Evolutionary conservation across 1,140 invertebrate species (phyloP), one percentile per base, ranked within the genome.

Genomic region (Achroia grisella): DNA sequence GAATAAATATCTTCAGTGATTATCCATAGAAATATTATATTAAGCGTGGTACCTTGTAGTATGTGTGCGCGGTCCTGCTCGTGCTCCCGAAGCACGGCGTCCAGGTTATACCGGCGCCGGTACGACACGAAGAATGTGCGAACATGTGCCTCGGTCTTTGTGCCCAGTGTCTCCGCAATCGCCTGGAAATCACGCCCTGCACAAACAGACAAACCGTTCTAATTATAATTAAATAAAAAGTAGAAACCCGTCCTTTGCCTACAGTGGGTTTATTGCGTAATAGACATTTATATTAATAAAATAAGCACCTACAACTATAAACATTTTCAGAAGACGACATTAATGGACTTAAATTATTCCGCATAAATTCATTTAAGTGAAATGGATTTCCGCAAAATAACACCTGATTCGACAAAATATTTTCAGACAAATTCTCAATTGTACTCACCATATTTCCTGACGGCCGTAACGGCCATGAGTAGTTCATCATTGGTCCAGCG

Each of bases 401-500:
- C 3, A 31, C 3, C 9, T 9, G 8, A 31, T 2, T 31, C 2
- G 9, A 31, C 8, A n/a, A 10, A 10, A 31, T n/a, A n/a, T n/a
- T n/a, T n/a, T n/a, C n/a, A n/a, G 9, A 31, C 2, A 31, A 31
- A 31, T 43, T 30, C 12, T 33, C 47, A 39, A 42, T 35, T 30
- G 10, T 43, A 39, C 59, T 60, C 61, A 61, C 97, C 97, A 86
- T 96, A 98, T 79, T 97, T 96, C 34, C 95, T 89, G 28, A 98
- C 92, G 76, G 95, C 97, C 82, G 98, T 94, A 17, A 98, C 93
- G 8, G 95, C 97, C 46, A 98, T 84, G 6, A 97, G 82, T 6
- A 97, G 82, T 86, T 99, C 97, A 60, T 98, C 97, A 61, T 95
- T 94, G 9, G 93, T 95, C 97, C 97, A 99, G 37, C 95, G 89